Conservation (phyloP, 2,888 invertebrate species). For the Eupithecia exiguata region DNA sequence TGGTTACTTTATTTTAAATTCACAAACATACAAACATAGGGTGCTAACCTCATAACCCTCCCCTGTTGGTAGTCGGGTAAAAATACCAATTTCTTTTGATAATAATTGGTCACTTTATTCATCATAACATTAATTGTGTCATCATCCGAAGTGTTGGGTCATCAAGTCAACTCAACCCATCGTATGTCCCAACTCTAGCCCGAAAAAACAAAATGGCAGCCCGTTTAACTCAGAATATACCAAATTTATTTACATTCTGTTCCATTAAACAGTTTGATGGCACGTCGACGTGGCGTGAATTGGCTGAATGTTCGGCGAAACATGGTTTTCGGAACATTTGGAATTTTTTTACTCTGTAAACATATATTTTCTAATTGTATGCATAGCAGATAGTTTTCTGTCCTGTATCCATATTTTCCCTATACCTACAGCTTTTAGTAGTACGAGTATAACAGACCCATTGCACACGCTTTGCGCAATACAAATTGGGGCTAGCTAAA, state of each 20-base stretch:
- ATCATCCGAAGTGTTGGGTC: neutral
- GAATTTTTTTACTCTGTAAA: neutral
- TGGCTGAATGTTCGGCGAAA: slow-evolving; percentile 9
- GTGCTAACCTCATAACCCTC: no score
- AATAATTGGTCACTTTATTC: no score
- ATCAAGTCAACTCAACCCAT: neutral
- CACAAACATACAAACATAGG: no score
- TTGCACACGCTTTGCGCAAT: neutral
- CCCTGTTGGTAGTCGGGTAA: no score
- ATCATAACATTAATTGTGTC: no score
- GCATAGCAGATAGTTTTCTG: neutral
- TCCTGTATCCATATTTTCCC: neutral
- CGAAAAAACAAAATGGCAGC: slow-evolving; percentile 29
- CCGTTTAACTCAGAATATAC: slow-evolving; percentile 36
- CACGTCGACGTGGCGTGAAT: slow-evolving; percentile 45
- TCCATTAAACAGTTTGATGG: slow-evolving; percentile 52
- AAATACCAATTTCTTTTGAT: no score
- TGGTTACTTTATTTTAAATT: no score
- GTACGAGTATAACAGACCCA: neutral
- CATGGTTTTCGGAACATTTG: neutral
- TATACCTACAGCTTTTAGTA: neutral
- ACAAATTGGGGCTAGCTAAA: neutral
- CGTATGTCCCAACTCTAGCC: slow-evolving; percentile 10
- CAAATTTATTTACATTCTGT: slow-evolving; percentile 54
- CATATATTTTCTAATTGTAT: neutral